Percentiles rank a stretch among this genome's conserved stretches.
phyloP scores from a whole-genome alignment of 2,888 invertebrate genomes.

The Sericinus montela region DNA sequence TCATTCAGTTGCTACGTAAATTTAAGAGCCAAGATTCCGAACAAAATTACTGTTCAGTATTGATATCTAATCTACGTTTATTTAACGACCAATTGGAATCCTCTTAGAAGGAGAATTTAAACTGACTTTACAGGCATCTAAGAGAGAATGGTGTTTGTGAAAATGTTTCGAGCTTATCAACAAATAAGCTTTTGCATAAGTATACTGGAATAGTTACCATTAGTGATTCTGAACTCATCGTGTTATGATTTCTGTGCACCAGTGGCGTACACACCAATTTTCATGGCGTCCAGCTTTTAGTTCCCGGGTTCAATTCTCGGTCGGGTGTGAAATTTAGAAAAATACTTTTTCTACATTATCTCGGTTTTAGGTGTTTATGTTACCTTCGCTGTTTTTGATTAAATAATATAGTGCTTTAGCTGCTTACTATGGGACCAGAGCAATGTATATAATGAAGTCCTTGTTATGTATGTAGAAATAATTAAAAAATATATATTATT shows the following conservation, averaged over 20 bases:
- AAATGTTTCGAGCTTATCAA: not conserved
- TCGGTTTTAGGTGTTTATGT: too few relatives aligned
- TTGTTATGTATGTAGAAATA: too few relatives aligned
- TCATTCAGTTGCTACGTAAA: slow-evolving; percentile 1
- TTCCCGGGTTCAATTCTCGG: too few relatives aligned
- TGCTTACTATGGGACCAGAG: too few relatives aligned
- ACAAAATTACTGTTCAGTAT: slow-evolving; percentile 12
- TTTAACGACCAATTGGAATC: slow-evolving; percentile 31
- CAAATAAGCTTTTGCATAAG: not conserved
- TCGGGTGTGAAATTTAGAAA: too few relatives aligned
- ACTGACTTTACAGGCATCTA: slow-evolving; percentile 16
- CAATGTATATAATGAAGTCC: too few relatives aligned
- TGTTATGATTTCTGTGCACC: not conserved
- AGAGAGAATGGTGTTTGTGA: slow-evolving; percentile 22
- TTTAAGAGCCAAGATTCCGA: slow-evolving; percentile 1
- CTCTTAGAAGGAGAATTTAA: slow-evolving; percentile 27
- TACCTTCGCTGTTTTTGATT: too few relatives aligned
- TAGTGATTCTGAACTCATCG: not conserved
- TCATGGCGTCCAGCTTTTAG: too few relatives aligned
- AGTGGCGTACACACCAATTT: too few relatives aligned
- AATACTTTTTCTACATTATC: too few relatives aligned
- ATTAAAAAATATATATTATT: too few relatives aligned
- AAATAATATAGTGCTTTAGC: too few relatives aligned
- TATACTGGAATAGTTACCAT: not conserved
- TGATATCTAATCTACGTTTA: slow-evolving; percentile 17